Percentiles rank a stretch among this genome's conserved stretches.
Evolutionary conservation across 2,113 vertebrate species (phyloP).

Genomic region (Hyperopisus bebe): DNA sequence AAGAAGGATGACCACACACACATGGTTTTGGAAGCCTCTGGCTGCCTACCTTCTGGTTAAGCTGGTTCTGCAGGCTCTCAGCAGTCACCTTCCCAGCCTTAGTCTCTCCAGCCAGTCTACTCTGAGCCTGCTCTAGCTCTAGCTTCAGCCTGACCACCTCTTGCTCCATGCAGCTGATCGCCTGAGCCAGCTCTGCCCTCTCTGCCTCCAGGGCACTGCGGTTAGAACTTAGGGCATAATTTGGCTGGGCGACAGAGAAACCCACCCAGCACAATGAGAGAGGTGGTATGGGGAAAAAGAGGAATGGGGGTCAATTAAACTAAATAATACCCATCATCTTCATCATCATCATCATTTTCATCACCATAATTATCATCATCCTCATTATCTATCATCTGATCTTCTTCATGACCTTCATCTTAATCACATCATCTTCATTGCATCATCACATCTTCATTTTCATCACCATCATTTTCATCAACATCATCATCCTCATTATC

Average conservation of each 20-base stretch:
- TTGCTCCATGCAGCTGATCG: constrained; percentile 48
- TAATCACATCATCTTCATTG: not conserved
- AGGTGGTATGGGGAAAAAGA: not conserved
- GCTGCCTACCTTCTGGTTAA: constrained; percentile 67
- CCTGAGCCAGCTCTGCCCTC: constrained; percentile 52
- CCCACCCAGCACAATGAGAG: not conserved
- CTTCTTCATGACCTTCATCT: not conserved
- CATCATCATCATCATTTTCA: not conserved
- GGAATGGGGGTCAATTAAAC: not conserved
- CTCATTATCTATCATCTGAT: not conserved
- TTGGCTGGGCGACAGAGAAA: constrained; percentile 49
- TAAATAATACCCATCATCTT: not conserved
- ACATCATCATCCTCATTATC: too few species aligned
- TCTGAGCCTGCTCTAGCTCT: constrained; percentile 61
- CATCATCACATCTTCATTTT: not conserved
- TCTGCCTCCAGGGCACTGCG: constrained; percentile 63
- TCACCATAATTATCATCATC: not conserved
- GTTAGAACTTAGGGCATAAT: constrained; percentile 48
- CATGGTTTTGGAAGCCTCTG: not conserved
- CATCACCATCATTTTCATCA: too few species aligned
- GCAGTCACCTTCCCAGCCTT: constrained; percentile 60
- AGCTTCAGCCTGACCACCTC: constrained; percentile 50
- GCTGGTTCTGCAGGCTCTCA: constrained; percentile 61
- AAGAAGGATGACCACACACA: not conserved
- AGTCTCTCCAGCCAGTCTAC: constrained; percentile 49